Evolutionary conservation across 37 sponge, comb jelly and placozoan species (phyloP), one percentile per base, ranked within the genome.

Genomic region (Crambe crambe): DNA sequence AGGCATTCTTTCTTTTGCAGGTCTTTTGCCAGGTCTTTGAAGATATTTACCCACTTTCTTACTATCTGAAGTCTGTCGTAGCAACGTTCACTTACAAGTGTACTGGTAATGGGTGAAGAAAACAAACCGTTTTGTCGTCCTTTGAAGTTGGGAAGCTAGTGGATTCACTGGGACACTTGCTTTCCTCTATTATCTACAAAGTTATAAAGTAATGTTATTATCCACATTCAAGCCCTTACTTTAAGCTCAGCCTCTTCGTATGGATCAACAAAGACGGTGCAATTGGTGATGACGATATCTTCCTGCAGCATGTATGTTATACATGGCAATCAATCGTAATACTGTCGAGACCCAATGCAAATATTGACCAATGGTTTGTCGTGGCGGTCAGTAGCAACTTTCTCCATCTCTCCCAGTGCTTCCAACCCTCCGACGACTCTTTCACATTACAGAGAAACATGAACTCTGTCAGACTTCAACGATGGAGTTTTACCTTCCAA

Each of bases 181-280:
- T 34, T 75, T 58, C 59, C 6, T 30, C 61, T 25, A 10, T 43
- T 23, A 75, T 47, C 51, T 47, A 47, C 12, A 47, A 15, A 47
- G n/a, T n/a, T n/a, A n/a, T n/a, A n/a, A n/a, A n/a, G n/a, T n/a
- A n/a, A n/a, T n/a, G n/a, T n/a, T n/a, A n/a, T n/a, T n/a, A n/a
- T n/a, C n/a, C n/a, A n/a, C n/a, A n/a, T n/a, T n/a, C n/a, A n/a
- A n/a, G n/a, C n/a, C n/a, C 85, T 10, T n/a, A 97, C 89, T 85
- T 89, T 73, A 27, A 86, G 71, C 31, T 92, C 92, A 31, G 76
- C 92, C 44, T 97, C 98, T 73, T 89, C 81, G 60, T 80, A 94
- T 36, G 98, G 92, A 77, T 97, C 88, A 1, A 97, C 94, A 88
- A 95, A 97, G 31, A 97, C 90, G 26, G 70, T 75, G 10, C 76